Base-by-base conservation (phyloP, 2,888 invertebrate genomes). In the Eupeodes latifasciatus region DNA sequence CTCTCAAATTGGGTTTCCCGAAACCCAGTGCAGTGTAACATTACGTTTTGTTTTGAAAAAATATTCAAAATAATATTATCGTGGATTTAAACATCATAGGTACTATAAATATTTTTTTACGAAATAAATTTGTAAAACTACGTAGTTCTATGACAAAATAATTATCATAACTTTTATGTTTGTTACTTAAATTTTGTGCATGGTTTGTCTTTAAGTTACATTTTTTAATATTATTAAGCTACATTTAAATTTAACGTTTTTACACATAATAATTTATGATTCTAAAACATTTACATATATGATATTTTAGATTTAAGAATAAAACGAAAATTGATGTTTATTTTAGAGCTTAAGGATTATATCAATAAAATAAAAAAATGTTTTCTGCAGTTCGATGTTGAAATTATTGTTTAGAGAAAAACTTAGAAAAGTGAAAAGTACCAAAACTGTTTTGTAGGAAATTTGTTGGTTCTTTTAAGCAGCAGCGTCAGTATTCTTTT, bases 301-400 rank as follows among this genome's bases (percentile, higher is more conserved):
- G 14, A 14, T 61, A 59, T n/a, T n/a, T n/a, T 36, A 34, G 59
- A 34, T 61, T 9, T 61, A 61, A 61, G 36, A 61, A 36, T 36
- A 61, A 61, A 61, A n/a, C 1, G 34, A 5, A n/a, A 61, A 61
- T 61, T n/a, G 1, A n/a, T 36, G 14, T 34, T n/a, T 2, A 36
- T n/a, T 59, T 14, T 6, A 57, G 27, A 57, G 2, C 12, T 27
- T 6, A 34, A 4, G 6, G 27, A 27, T 34, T 14, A 1, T 34
- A 1, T 59, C 7, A 34, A 57, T 57, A 57, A 59, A 59, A 14
- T 27, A 59, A 12, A 0, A 27, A 34, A n/a, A 0, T 9, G n/a
- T 36, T 36, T 27, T 27, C 27, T 27, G 27, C 27, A 27, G 27
- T 27, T 27, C 27, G 27, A 2, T 61, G 7, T 34, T 11, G 19